These are phyloP conservation scores for Melanotaenia nigrans DNA, from an alignment of 2,797 vertebrate species.

Conservation along the genomic window DNA sequence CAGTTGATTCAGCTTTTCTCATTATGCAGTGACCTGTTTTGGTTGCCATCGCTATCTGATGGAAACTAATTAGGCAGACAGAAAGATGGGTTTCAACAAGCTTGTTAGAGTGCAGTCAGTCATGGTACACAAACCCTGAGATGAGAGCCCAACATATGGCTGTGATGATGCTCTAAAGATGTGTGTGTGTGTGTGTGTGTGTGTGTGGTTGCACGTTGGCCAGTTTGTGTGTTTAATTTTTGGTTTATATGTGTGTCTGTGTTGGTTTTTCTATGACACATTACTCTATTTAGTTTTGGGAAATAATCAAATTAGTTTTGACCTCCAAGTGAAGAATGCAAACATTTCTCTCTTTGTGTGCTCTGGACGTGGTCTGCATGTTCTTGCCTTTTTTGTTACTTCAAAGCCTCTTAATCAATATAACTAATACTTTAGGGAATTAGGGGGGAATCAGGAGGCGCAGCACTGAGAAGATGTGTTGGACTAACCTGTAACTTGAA, in stretches of 20 bases:
- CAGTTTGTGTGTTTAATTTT: slow-evolving; percentile 4
- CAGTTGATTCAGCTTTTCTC: slow-evolving; percentile 6
- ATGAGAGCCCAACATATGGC: slow-evolving; percentile 55
- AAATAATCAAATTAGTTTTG: neutral
- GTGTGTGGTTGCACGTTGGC: slow-evolving; percentile 6
- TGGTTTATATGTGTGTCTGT: neutral
- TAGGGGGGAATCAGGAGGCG: neutral
- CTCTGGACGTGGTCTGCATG: neutral
- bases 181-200: slow-evolving; percentile 4
- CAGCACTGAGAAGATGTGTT: neutral
- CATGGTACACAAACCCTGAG: slow-evolving; percentile 39
- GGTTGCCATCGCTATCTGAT: slow-evolving; percentile 37
- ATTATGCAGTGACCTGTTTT: slow-evolving; percentile 50
- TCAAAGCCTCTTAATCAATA: neutral
- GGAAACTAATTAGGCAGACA: slow-evolving; percentile 60
- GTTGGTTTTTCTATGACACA: neutral
- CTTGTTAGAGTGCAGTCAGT: slow-evolving; percentile 59
- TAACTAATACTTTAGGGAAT: neutral
- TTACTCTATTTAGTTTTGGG: neutral
- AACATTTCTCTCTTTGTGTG: too few relatives aligned
- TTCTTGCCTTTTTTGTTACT: neutral
- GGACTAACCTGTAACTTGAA: neutral
- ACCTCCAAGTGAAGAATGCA: neutral
- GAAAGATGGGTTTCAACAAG: slow-evolving; percentile 48
- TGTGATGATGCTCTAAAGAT: slow-evolving; percentile 5